Evolutionary conservation across 1,140 invertebrate genomes (phyloP), one percentile per base, ranked within the genome.

Genomic region (Coelopa frigida): DNA sequence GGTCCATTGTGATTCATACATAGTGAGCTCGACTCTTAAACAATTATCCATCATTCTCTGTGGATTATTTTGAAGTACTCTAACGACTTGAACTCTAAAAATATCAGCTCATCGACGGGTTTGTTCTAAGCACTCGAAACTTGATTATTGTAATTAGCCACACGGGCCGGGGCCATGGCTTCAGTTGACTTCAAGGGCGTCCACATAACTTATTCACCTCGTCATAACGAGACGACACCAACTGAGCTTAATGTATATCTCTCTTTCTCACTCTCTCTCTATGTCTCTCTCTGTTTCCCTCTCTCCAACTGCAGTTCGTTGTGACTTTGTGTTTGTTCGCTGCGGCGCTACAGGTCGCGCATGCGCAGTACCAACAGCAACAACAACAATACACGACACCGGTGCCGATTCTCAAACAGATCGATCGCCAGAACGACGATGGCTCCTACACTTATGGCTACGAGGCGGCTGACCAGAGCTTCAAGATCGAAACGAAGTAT

Each of bases 401-500:
- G 0, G 81, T 89, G 6, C 77, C 86, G 21, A 89, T 90, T 54
- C 70, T 90, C 20, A 87, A 89, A 67, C 86, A 89, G 65, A 89
- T 90, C 51, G 86, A 90, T 72, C 83, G 84, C 55, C 85, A 87
- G 71, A 90, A 89, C 60, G 85, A 88, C 40, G 87, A 90, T 52
- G 87, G 87, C 1, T 87, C 84, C 15, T 89, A 89, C 70, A 87
- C 82, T 53, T 91, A 85, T 58, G 90, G 89, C 0, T 94, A 90
- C 62, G 88, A 93, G 68, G 86, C 78, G 0, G 89, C 86, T 0
- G 88, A 93, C 59, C 89, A 89, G n/a, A 84, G 85, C 21, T 92
- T 89, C 74, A 93, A 93, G 70, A 90, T 93, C 47, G 89, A 94
- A 67, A 89, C 86, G 1, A 89, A 88, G 62, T 86, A 86, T 52